phyloP scores from a whole-genome alignment of 2,888 invertebrate genomes.

The Synanthedon vespiformis region DNA sequence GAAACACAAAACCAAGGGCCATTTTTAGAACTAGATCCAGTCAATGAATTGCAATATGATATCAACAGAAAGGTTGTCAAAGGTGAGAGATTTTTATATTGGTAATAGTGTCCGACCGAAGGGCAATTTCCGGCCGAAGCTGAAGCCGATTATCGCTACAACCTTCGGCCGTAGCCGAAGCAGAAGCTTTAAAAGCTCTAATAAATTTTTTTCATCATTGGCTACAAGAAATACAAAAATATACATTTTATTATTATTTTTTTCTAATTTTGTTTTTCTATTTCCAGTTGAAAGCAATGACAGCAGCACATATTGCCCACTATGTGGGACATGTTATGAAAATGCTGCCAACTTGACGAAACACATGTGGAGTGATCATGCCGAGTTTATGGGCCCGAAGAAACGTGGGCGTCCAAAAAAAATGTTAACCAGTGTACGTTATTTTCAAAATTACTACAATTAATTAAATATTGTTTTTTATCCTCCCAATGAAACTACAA shows the following conservation, averaged over 20 bases:
- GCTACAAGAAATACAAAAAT: too few relatives aligned
- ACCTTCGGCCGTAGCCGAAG: too few relatives aligned
- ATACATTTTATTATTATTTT: too few relatives aligned
- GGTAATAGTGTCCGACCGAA: too few relatives aligned
- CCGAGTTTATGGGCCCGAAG: conserved; percentile 56
- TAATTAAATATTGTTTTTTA: not conserved
- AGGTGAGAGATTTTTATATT: not conserved
- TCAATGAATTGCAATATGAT: not conserved
- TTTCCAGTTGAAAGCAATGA: conserved; percentile 38
- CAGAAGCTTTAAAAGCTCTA: too few relatives aligned
- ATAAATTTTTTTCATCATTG: too few relatives aligned
- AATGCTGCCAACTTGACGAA: conserved; percentile 40
- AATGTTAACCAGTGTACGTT: conserved; percentile 39
- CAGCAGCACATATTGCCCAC: conserved; percentile 39
- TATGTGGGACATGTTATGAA: conserved; percentile 39
- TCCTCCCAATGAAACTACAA: not conserved
- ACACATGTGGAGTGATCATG: conserved; percentile 48
- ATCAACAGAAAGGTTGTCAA: not conserved
- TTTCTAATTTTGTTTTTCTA: too few relatives aligned
- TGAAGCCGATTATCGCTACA: too few relatives aligned
- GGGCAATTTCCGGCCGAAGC: too few relatives aligned
- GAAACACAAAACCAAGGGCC: conserved; percentile 28
- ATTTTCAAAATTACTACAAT: not conserved
- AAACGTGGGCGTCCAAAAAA: conserved; percentile 57
- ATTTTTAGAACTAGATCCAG: conserved; percentile 1